Conservation (phyloP, 1,140 invertebrate species). For the Lysiphlebus fabarum region DNA sequence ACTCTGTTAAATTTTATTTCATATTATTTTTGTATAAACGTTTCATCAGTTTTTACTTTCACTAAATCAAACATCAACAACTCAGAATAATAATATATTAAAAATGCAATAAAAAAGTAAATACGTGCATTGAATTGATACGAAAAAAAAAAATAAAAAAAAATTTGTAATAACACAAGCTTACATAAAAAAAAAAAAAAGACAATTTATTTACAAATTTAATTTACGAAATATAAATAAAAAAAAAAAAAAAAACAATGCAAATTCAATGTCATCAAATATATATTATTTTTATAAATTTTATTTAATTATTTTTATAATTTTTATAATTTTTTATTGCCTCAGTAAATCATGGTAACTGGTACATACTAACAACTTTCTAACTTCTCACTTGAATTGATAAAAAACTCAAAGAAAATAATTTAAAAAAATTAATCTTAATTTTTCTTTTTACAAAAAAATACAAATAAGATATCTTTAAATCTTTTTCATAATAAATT, state of each 20-base stretch:
- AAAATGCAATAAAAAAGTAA: not conserved
- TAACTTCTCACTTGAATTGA: constrained; percentile 26
- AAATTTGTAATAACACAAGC: not conserved
- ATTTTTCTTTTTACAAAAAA: constrained; percentile 3
- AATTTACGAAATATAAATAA: not conserved
- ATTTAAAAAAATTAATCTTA: too few relatives aligned
- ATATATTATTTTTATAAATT: not conserved
- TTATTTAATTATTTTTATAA: too few relatives aligned
- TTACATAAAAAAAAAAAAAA: not conserved
- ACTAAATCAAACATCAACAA: constrained; percentile 31
- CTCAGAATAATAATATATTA: not conserved
- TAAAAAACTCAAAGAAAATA: constrained; percentile 1
- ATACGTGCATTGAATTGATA: constrained; percentile 4
- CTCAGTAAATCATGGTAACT: too few relatives aligned
- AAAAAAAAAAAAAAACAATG: not conserved
- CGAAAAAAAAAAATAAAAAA: not conserved
- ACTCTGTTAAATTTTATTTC: constrained; percentile 33
- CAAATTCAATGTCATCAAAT: not conserved
- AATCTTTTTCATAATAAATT: too few relatives aligned
- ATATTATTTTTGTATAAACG: constrained; percentile 27
- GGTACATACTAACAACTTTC: constrained; percentile 24
- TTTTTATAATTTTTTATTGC: too few relatives aligned
- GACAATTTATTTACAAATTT: not conserved
- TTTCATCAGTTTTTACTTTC: constrained; percentile 41
- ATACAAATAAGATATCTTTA: not conserved